phyloP scores from a whole-genome alignment of 2,797 vertebrate genomes.

The Tenualosa ilisha region DNA sequence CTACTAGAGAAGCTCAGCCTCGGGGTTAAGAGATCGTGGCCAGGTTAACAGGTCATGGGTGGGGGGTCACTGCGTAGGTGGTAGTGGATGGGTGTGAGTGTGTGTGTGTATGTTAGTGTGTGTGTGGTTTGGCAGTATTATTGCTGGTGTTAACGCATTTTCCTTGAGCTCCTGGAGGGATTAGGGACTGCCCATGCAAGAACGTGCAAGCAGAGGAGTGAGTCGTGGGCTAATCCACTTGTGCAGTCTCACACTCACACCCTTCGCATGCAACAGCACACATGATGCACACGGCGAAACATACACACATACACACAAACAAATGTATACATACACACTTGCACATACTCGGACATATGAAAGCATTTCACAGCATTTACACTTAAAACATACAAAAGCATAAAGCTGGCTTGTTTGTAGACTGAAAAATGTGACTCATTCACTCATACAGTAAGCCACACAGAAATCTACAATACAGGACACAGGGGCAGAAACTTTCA shows the following conservation, averaged over 20 bases:
- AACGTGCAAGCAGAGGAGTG: neutral
- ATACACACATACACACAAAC: neutral
- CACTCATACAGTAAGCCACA: neutral
- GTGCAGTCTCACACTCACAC: neutral
- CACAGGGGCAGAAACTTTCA: neutral
- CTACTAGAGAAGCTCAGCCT: neutral
- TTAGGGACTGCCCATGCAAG: conserved; percentile 10
- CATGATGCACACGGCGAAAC: neutral
- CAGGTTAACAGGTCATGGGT: neutral
- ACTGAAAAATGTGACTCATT: neutral
- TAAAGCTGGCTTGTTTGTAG: neutral
- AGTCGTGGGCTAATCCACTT: conserved; percentile 13
- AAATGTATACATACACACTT: neutral
- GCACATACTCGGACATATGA: neutral
- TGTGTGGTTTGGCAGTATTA: conserved; percentile 19
- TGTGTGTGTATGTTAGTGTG: neutral
- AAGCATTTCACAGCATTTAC: neutral
- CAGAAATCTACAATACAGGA: neutral
- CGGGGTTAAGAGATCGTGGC: neutral
- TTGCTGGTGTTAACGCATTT: neutral
- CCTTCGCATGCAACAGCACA: neutral
- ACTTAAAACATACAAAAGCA: neutral
- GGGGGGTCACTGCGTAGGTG: neutral
- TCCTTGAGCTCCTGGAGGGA: neutral
- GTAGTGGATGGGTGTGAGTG: neutral